Base-by-base conservation (phyloP, 2,888 invertebrate genomes). In the Polyommatus iphigenia region DNA sequence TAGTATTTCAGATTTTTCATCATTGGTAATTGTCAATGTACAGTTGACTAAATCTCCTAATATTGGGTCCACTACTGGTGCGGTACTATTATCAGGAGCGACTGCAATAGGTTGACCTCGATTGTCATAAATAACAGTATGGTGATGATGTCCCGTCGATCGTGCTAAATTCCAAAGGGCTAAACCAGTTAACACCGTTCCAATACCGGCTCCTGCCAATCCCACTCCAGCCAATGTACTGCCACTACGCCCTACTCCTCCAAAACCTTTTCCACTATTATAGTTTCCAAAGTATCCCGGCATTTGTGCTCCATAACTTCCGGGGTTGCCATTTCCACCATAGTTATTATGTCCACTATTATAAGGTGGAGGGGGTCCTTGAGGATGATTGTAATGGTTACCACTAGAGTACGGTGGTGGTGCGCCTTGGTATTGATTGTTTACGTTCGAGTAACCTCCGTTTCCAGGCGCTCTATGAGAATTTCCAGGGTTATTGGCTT, bases 121-220 rank as follows among this genome's bases (percentile, higher is more conserved):
- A 77, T 94, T 92, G 81, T 94, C 93, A 79, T 94, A 94, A 79
- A 94, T 88, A 18, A 94, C 92, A 18, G 94, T 93, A 80, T 94
- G 92, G 77, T 89, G 94, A 57, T 83, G 86, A 77, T 84, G 87
- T 5, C 92, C 91, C 20, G 94, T 94, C 18, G 94, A 93, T 62
- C 94, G 87, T 18, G 94, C 94, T 80, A 94, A 85, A 85, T 94
- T 94, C 94, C 94, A 94, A 41, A 94, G 85, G 36, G 94, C 94
- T 82, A 94, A 87, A 29, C 94, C 94, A 57, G 94, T 94, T 78
- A 94, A 83, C 75, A 94, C 87, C 7, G 94, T 93, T 62, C 94
- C 94, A 59, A 93, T 90, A 67, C 94, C 94, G 78, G 91, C 94
- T 71, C 93, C 93, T 6, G 93, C 94, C 73, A 93, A 90, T 5